Evolutionary conservation across 2,797 vertebrate genomes (phyloP), one percentile per base, ranked within the genome.

Genomic region (Clarias laeviceps): DNA sequence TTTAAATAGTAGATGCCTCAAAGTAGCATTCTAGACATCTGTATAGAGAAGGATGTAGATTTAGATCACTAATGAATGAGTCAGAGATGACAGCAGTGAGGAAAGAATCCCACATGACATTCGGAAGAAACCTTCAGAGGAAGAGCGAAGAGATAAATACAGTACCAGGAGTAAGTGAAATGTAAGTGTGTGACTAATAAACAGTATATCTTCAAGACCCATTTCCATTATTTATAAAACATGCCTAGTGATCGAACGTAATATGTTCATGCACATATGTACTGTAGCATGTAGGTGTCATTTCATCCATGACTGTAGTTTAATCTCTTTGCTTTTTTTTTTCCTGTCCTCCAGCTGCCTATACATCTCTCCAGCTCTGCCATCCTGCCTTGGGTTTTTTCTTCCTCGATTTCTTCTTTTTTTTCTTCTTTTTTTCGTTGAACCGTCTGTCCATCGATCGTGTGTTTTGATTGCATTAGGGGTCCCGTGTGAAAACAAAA

Each of bases 391-490:
- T 59, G 20, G 29, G 14, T 20, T 40, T 61, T 79, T 22, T 24
- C 24, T 29, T 29, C 18, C 0, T 15, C 5, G 3, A 5, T 37
- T 37, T 79, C 40, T n/a, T 2, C 22, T 65, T 17, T 34, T 17
- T 61, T 15, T 62, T 29, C 15, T 1, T 14, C 20, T 29, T 29
- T 11, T 85, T 54, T 74, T 69, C 17, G 78, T 79, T 70, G 61
- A 84, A 66, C 87, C n/a, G 64, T 62, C 72, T 82, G 9, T 82
- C 82, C 84, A 86, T 89, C 79, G 89, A 88, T 84, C 79, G 22
- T 0, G 62, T 45, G 54, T 79, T 87, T 94, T 91, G 93, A 94
- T 90, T 90, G 93, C 95, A 94, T 95, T 92, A 94, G 89, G 91
- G 87, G 82, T 87, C 86, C 89, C 89, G 86, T 87, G 91, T 90